Percentiles rank a stretch among this genome's conserved stretches.
These are phyloP conservation scores for Dryobates pubescens DNA, from an alignment of 2,797 vertebrate genomes.

Conservation along the genomic window DNA sequence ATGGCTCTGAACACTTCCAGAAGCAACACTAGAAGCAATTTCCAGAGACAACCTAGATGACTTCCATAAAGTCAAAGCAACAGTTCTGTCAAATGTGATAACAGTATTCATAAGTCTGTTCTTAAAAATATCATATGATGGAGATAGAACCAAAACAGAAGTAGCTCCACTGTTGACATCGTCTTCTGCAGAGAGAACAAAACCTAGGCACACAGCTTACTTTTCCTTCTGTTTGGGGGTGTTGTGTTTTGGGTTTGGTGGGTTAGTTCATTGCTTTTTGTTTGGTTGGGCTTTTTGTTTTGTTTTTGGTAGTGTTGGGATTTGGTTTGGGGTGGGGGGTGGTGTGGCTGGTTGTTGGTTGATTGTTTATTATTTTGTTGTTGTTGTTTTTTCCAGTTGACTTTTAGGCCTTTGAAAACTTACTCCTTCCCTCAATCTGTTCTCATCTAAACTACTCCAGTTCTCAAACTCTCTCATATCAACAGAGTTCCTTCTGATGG, in stretches of 20 bases:
- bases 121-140: not conserved
- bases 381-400: not conserved
- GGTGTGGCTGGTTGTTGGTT: too few species aligned
- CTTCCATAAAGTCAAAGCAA: not conserved
- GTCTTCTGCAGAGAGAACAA: not conserved
- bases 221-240: not conserved
- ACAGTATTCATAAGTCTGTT: not conserved
- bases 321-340: too few species aligned
- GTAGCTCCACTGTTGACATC: not conserved
- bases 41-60: not conserved
- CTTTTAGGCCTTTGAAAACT: not conserved
- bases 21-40: not conserved
- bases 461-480: not conserved
- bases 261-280: too few species aligned
- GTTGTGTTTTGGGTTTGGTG: too few species aligned
- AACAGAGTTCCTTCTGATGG: not conserved
- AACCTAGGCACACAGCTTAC: not conserved
- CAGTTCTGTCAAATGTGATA: not conserved
- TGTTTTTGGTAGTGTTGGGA: too few species aligned
- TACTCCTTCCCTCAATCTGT: not conserved
- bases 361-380: too few species aligned
- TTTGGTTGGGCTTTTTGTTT: too few species aligned
- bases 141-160: not conserved
- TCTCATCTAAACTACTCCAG: not conserved
- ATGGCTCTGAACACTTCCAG: too few species aligned